These are phyloP conservation scores for Lutjanus argentimaculatus DNA, from an alignment of 2,797 vertebrate genomes.

Conservation along the genomic window DNA sequence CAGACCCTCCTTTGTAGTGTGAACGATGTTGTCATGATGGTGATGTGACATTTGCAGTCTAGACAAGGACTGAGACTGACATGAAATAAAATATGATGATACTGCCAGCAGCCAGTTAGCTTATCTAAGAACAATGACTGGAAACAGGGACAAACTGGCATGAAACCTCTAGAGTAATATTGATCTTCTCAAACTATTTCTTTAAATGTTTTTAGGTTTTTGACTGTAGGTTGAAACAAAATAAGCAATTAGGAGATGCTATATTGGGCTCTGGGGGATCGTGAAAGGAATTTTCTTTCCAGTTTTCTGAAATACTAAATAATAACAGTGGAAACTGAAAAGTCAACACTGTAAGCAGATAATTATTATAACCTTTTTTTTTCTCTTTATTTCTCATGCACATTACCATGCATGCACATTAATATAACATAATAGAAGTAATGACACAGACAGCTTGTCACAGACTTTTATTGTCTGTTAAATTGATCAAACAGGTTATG, in stretches of 20 bases:
- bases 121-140: not conserved
- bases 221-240: not conserved
- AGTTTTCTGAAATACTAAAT: not conserved
- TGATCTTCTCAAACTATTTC: not conserved
- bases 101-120: not conserved
- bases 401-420: too few relatives aligned
- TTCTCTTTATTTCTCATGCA: too few relatives aligned
- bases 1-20: too few relatives aligned
- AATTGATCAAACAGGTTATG: too few relatives aligned
- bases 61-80: not conserved
- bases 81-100: not conserved
- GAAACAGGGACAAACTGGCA: not conserved
- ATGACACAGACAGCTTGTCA: too few relatives aligned
- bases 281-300: not conserved
- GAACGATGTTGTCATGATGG: too few relatives aligned
- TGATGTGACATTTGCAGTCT: too few relatives aligned
- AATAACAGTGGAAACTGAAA: too few relatives aligned
- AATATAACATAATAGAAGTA: too few relatives aligned
- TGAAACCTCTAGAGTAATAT: not conserved
- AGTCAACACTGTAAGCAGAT: too few relatives aligned
- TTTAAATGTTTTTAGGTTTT: slow-evolving; percentile 1
- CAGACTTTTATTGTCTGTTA: too few relatives aligned
- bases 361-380: too few relatives aligned
- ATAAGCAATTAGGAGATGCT: not conserved
- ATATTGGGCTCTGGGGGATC: not conserved